These are phyloP conservation scores for Platycnemis pennipes DNA, from an alignment of 2,888 invertebrate species.

Conservation along the genomic window DNA sequence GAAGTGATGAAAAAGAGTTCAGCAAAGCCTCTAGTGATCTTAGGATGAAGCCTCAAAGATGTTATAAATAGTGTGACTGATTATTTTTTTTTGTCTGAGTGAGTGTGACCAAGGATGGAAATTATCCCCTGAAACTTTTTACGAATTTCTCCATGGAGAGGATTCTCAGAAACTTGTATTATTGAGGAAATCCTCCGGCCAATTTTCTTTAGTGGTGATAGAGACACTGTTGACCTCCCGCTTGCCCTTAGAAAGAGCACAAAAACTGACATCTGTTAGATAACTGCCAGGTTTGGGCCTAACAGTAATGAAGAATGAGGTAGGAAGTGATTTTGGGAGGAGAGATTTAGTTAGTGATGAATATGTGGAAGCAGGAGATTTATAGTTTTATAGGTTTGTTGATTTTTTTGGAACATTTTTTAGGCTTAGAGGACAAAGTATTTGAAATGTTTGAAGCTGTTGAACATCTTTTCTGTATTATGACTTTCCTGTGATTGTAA, in stretches of 20 bases:
- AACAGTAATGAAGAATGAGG: not conserved
- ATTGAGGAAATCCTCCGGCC: not conserved
- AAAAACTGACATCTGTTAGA: not conserved
- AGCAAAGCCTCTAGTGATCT: not conserved
- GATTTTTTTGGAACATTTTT: conserved; percentile 23
- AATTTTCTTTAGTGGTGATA: not conserved
- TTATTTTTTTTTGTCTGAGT: not conserved
- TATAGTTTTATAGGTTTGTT: not conserved
- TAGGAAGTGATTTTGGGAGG: not conserved
- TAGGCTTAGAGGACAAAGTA: not conserved
- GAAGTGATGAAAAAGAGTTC: conserved; percentile 7
- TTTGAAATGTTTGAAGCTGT: conserved; percentile 13
- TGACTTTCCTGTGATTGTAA: conserved; percentile 21
- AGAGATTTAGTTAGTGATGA: not conserved
- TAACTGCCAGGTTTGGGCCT: not conserved
- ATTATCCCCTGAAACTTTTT: not conserved
- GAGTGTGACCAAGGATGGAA: not conserved
- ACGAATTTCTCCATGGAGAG: not conserved
- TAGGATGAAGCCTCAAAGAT: not conserved
- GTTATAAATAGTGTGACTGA: not conserved
- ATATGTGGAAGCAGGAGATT: not conserved
- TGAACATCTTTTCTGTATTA: conserved; percentile 8
- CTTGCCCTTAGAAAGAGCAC: not conserved
- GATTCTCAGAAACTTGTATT: not conserved
- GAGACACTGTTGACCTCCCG: not conserved